These are phyloP conservation scores for Boloria selene DNA, from an alignment of 2,888 invertebrate genomes.

Conservation along the genomic window DNA sequence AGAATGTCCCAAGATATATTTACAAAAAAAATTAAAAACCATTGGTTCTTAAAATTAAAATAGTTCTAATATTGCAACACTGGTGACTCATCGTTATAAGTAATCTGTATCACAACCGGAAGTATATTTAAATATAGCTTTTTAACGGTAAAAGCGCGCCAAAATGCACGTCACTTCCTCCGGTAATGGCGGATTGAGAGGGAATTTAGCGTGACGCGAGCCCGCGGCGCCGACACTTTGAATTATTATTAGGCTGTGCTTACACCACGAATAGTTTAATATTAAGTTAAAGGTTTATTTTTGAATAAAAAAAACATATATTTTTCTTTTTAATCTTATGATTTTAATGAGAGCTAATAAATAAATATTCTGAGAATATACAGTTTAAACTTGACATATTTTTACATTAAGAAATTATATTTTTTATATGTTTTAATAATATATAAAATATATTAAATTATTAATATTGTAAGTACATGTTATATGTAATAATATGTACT, in stretches of 20 bases:
- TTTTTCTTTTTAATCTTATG: too few species aligned
- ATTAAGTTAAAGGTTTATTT: neutral
- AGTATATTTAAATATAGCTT: slow-evolving; percentile 33
- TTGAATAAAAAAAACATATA: neutral
- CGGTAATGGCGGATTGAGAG: slow-evolving; percentile 68
- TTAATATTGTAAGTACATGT: neutral
- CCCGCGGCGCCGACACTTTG: slow-evolving; percentile 44
- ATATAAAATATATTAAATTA: too few species aligned
- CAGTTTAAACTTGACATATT: too few species aligned
- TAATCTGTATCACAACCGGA: slow-evolving; percentile 13
- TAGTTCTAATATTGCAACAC: neutral
- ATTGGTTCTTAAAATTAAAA: too few species aligned
- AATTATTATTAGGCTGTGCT: slow-evolving; percentile 53
- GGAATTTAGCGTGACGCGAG: slow-evolving; percentile 61
- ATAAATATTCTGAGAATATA: too few species aligned
- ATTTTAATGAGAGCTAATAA: too few species aligned
- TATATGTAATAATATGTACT: slow-evolving; percentile 44
- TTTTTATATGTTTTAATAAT: too few species aligned
- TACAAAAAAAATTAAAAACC: too few species aligned
- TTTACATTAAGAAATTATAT: too few species aligned
- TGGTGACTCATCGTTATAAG: neutral
- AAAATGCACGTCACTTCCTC: slow-evolving; percentile 71
- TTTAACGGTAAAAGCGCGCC: slow-evolving; percentile 59
- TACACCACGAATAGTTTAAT: slow-evolving; percentile 43
- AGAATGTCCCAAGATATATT: too few species aligned